Evolutionary conservation across 1,140 invertebrate genomes (phyloP).

Genomic region (Polypedilum pembai): DNA sequence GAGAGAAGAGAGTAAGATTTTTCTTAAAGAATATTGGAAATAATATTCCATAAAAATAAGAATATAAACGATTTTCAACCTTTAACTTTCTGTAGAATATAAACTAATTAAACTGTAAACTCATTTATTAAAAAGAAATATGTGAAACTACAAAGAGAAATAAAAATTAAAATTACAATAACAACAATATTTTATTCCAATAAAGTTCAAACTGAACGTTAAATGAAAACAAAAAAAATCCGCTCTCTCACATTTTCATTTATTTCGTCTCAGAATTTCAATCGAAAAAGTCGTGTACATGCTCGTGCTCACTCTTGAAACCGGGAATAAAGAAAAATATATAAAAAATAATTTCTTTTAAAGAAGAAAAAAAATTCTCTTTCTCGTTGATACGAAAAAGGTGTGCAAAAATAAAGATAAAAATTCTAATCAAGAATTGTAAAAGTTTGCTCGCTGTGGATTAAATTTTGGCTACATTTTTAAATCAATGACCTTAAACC

Average conservation of each 20-base stretch:
- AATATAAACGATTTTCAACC: not conserved
- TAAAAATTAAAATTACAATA: too few relatives aligned
- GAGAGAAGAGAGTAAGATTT: too few relatives aligned
- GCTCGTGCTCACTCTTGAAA: not conserved
- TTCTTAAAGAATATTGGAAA: too few relatives aligned
- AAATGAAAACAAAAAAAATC: too few relatives aligned
- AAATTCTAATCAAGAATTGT: not conserved
- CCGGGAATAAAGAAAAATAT: not conserved
- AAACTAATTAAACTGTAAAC: not conserved
- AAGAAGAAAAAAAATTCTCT: not conserved
- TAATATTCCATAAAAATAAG: too few relatives aligned
- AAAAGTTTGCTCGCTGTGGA: not conserved
- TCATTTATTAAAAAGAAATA: too few relatives aligned
- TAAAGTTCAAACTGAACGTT: too few relatives aligned
- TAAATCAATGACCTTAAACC: conserved; percentile 12
- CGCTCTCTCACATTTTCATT: conserved; percentile 11
- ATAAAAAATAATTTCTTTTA: not conserved
- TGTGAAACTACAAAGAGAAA: too few relatives aligned
- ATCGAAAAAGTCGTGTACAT: conserved; percentile 11
- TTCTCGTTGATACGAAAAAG: not conserved
- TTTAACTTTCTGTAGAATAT: not conserved
- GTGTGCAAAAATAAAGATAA: not conserved
- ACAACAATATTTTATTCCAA: too few relatives aligned
- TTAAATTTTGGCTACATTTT: not conserved
- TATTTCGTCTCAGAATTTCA: conserved; percentile 18